Conservation (phyloP, 2,797 vertebrate genomes). For the Coranthus polyacanthus region DNA sequence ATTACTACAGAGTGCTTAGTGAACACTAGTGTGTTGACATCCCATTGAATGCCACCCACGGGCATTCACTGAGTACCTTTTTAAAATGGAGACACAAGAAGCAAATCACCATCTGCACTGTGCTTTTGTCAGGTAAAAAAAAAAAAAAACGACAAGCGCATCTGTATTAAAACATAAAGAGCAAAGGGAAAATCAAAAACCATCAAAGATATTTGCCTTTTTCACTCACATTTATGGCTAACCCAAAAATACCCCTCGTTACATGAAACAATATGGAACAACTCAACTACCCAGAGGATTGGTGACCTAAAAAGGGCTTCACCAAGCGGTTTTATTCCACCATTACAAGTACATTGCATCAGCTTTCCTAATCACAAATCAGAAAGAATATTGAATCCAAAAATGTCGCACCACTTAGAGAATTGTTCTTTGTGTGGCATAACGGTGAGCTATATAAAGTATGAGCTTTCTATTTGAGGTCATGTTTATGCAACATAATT, state of each 20-base stretch:
- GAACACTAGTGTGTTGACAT: slow-evolving; percentile 41
- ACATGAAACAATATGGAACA: slow-evolving; percentile 9
- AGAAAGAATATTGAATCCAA: slow-evolving; percentile 30
- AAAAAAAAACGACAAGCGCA: not conserved
- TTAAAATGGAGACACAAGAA: slow-evolving; percentile 51
- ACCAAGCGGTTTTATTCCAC: slow-evolving; percentile 2
- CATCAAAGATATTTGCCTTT: too few species aligned
- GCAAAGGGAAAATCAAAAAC: too few species aligned
- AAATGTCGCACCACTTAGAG: slow-evolving; percentile 36
- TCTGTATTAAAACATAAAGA: too few species aligned
- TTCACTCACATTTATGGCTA: too few species aligned
- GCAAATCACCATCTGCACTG: slow-evolving; percentile 11
- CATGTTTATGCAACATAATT: not conserved
- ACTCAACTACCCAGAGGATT: slow-evolving; percentile 1
- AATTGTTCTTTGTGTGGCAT: slow-evolving; percentile 12
- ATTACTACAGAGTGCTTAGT: slow-evolving; percentile 43
- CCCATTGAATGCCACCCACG: slow-evolving; percentile 36
- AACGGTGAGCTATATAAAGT: slow-evolving; percentile 1
- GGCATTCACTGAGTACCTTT: slow-evolving; percentile 32
- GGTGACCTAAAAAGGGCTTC: slow-evolving; percentile 29
- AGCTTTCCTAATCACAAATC: slow-evolving; percentile 20
- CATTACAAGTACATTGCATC: slow-evolving; percentile 3
- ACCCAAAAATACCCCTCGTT: not conserved
- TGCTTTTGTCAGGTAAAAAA: slow-evolving; percentile 16
- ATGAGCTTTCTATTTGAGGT: slow-evolving; percentile 2